phyloP scores from a whole-genome alignment of 1,140 invertebrate species.

The Drosophila bocqueti region DNA sequence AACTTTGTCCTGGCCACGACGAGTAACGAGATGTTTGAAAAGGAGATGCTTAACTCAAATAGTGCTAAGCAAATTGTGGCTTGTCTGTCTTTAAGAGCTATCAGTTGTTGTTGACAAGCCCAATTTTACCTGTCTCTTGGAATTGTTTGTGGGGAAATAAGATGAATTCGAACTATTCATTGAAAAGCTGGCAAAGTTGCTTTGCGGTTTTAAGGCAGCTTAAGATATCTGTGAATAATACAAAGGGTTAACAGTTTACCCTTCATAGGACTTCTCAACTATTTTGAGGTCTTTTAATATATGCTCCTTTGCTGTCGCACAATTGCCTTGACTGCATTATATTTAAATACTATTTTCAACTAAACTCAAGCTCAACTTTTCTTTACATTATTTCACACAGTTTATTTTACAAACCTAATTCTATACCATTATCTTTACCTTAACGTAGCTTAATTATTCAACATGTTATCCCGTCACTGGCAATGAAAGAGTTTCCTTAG shows the following conservation, averaged over 20 bases:
- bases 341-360: background rate
- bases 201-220: background rate
- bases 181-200: background rate
- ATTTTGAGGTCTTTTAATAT: background rate
- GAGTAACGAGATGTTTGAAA: constrained; percentile 16
- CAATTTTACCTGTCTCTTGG: constrained; percentile 2
- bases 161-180: background rate
- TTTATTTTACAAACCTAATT: background rate
- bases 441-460: background rate
- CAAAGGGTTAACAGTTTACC: background rate
- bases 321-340: background rate
- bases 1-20: constrained; percentile 23
- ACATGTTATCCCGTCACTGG: background rate
- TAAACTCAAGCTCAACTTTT: background rate
- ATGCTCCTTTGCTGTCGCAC: background rate
- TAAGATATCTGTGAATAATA: no score
- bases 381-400: background rate
- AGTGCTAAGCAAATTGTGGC: constrained; percentile 45
- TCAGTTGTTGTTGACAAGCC: constrained; percentile 15
- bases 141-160: constrained; percentile 1
- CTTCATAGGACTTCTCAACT: background rate
- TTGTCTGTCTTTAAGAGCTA: constrained; percentile 12
- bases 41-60: constrained; percentile 33
- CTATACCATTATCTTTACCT: background rate
- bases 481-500: constrained; percentile 23